Base-by-base conservation (phyloP, 2,888 invertebrate species). In the Plemyria rubiginata region DNA sequence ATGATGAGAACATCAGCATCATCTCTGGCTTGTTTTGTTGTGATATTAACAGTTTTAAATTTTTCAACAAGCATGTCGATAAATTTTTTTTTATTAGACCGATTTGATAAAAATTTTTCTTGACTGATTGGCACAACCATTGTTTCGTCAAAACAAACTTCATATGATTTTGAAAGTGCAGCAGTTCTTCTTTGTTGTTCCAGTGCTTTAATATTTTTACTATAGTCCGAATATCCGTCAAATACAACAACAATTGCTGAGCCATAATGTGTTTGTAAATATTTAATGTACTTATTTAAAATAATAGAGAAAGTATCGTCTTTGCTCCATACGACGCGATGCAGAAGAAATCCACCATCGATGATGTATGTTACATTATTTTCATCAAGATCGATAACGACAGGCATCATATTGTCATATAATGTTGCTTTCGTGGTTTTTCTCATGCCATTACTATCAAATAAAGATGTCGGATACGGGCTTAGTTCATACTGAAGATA, bases 1-100 rank as follows among this genome's bases (percentile, higher is more conserved):
- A 83, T 69, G 62, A 83, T 84, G 50, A 81, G 75, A 70, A 80
- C 78, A 78, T 81, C 82, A 60, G 79, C 80, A 77, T 82, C 79
- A 79, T 81, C 77, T 74, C 67, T 68, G 64, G 79, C 78, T 76
- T 78, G 76, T 75, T 79, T 77, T 72, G 78, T 79, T 66, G 74
- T 73, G 71, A 83, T 83, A 76, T 77, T 74, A 65, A 72, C 76
- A 75, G 73, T 62, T 74, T 77, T 61, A 50, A 84, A 79, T 72
- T 78, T 77, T 72, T 79, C 75, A 73, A 72, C 67, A 56, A 82
- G 71, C 77, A 81, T 79, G 50, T 74, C 62, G 16, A 62, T 80
- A 78, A 61, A 78, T 32, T 62, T 55, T 70, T 72, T 62, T 63
- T 62, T 63, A 58, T 79, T 77, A 68, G 46, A 60, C 51, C 59